Base-by-base conservation (phyloP, 2,113 vertebrate genomes). In the Podarcis muralis region DNA sequence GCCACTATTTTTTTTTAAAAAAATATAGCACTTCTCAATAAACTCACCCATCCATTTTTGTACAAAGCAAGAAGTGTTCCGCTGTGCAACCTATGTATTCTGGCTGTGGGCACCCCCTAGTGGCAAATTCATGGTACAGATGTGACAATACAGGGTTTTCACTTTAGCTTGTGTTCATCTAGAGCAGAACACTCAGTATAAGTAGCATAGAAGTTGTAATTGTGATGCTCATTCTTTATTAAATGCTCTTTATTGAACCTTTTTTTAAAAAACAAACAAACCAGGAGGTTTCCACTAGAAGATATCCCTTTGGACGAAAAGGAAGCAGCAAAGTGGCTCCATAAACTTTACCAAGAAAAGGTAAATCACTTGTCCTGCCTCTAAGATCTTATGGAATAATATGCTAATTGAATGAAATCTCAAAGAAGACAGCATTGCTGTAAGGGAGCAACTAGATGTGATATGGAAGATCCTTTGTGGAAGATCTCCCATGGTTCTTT, bases 321-420 rank as follows among this genome's bases (percentile, higher is more conserved):
- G 79, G 98, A 98, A 95, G 99, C 98, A 32, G 98, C 98, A 13
- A 95, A 94, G 87, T 99, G 99, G 99, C 98, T 99, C 91, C 99
- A 99, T 93, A 99, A 98, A 92, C 98, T 99, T 92, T 99, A 99
- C 94, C 98, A 99, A 95, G 98, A 99, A 93, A 99, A 99, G 98
- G 99, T 99, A 94, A 94, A 85, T 15, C 53, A 4, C 53, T 94
- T 87, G 92, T 89, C 18, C 48, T 85, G 6, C 8, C 69, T 77
- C 82, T 68, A 57, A 77, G 27, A 43, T 23, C 66, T 89, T 93
- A 76, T n/a, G 72, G 5, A 23, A 40, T 30, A 35, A 25, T 40
- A 25, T 69, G 22, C 22, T 57, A 69, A 79, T 2, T 18, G 20
- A 69, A 69, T 25, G 6, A 80, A 53, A 53, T 62, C 37, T 84